These are phyloP conservation scores for Melipona quadrifasciata DNA, from an alignment of 1,140 invertebrate genomes.

Conservation along the genomic window DNA sequence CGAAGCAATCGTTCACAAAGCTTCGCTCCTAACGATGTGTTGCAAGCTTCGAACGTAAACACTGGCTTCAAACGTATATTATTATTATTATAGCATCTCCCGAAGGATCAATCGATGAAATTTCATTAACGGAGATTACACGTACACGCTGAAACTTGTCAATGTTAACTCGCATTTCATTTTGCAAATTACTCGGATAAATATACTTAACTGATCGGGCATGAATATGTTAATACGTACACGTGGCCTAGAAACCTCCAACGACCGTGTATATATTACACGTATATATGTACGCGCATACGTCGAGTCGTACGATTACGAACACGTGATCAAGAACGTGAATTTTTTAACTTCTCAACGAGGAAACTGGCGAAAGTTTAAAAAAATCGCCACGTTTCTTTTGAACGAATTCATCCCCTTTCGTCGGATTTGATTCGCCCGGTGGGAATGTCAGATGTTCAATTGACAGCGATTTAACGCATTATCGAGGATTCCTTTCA, in stretches of 20 bases:
- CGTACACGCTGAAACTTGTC: background rate
- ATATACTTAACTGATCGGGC: background rate
- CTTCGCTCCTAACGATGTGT: too few relatives aligned
- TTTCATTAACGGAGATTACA: too few relatives aligned
- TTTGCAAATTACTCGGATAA: background rate
- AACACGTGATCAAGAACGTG: background rate
- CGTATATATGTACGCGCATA: background rate
- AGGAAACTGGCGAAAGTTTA: too few relatives aligned
- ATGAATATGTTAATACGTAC: background rate
- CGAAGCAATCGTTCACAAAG: too few relatives aligned
- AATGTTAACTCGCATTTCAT: background rate
- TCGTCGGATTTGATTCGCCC: background rate
- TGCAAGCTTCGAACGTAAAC: too few relatives aligned
- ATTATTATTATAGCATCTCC: too few relatives aligned
- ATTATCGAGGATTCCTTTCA: constrained; percentile 4
- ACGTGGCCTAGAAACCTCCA: background rate
- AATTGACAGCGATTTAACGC: background rate
- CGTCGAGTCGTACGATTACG: background rate
- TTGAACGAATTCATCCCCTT: background rate
- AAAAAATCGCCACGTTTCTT: background rate
- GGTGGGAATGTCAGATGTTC: background rate
- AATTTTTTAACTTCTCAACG: too few relatives aligned
- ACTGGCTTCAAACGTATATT: too few relatives aligned
- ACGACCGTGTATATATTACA: background rate
- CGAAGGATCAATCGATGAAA: too few relatives aligned